Base-by-base conservation (phyloP, 2,888 invertebrate species). In the Luperina testacea region DNA sequence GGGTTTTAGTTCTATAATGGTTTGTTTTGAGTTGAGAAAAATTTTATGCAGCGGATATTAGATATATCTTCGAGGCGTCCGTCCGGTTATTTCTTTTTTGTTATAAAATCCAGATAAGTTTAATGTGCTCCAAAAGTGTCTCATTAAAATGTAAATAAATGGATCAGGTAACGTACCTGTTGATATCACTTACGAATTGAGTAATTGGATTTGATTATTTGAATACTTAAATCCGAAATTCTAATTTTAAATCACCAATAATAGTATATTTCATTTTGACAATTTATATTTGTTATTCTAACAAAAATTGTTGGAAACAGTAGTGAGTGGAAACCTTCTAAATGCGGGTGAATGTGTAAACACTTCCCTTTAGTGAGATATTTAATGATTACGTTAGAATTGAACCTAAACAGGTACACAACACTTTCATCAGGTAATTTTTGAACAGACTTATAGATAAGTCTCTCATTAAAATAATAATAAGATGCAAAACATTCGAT, bases 11-110 rank as follows among this genome's bases (percentile, higher is more conserved):
- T 75, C 51, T 42, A 5, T 59, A 74, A 64, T 71, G 70, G 51
- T 72, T 53, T 82, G 53, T 72, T 71, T 86, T 76, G 48, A 38
- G 57, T 53, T 53, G n/a, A 63, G 38, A 17, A 9, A 17, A 17
- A n/a, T 7, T n/a, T 15, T 57, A 17, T 17, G 3, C 38, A 11
- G 9, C n/a, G 11, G 9, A 38, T 48, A n/a, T 4, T 48, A 48
- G 20, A 7, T 8, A 0, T 48, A 51, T 24, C 20, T 4, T 63
- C 32, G 17, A 32, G 32, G 8, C 63, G 17, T 61, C n/a, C 63
- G 17, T 61, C n/a, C 63, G 9, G 8, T 38, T 48, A 15, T 15
- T 48, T 15, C 15, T 15, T 27, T 64, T 24, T 63, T 64, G 9
- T 9, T 64, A 11, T 64, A 6, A 38, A 9, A 11, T 11, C 24